These are phyloP conservation scores for Pterois miles DNA, from an alignment of 2,797 vertebrate species.

Conservation along the genomic window DNA sequence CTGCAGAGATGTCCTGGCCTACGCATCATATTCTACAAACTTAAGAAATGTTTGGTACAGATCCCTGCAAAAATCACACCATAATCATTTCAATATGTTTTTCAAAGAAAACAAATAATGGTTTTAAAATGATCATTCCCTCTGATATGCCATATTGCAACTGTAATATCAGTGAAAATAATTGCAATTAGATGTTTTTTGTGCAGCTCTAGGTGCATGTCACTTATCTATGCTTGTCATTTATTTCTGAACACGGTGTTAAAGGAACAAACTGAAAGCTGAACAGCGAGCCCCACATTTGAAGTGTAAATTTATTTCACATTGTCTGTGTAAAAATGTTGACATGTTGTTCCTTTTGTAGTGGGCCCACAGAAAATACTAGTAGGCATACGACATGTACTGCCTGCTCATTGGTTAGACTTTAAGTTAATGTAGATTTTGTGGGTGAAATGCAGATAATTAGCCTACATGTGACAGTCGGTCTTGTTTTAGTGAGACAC, in stretches of 20 bases:
- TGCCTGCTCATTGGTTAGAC: neutral
- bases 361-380: neutral
- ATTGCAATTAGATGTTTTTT: no score
- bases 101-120: no score
- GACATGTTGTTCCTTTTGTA: neutral
- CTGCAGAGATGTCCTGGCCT: no score
- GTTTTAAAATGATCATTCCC: no score
- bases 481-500: neutral
- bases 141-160: no score
- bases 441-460: conserved; percentile 1
- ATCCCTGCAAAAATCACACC: no score
- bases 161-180: no score
- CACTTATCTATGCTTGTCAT: neutral
- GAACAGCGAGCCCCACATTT: neutral
- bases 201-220: neutral
- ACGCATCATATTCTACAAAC: no score
- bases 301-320: neutral
- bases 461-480: neutral
- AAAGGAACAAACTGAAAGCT: neutral
- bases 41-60: no score
- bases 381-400: neutral
- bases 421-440: neutral
- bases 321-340: neutral
- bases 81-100: no score
- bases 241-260: neutral